Base-by-base conservation (phyloP, 1,140 invertebrate species). In the Calosoma granatense region DNA sequence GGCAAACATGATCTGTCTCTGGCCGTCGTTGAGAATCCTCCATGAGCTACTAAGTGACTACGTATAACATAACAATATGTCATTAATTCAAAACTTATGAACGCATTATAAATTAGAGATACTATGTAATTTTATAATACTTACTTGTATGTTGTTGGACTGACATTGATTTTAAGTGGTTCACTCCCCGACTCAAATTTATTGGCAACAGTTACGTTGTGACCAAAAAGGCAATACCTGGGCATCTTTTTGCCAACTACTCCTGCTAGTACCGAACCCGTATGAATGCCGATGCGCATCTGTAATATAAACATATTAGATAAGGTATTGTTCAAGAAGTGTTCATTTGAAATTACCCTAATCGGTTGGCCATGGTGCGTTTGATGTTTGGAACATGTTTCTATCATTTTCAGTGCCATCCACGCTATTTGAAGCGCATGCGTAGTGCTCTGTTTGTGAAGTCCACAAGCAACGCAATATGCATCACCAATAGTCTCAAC, bases 401-500 rank as follows among this genome's bases (percentile, higher is more conserved):
- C 81, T 58, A 95, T 91, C 93, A 97, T 97, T 68, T 82, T 83
- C 53, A 91, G 65, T 4, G 87, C 90, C 93, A 97, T 96, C 92
- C 92, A 96, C 19, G 92, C 90, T 23, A 94, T 94, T 75, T 94
- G 92, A 57, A 92, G 89, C 6, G 93, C 92, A 72, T 97, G 93
- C 51, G 87, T 92, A 15, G 76, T 75, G 30, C 86, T 90, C 60
- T 81, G 80, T 62, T 85, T 83, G 68, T 96, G 92, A 6, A 97
- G 73, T 1, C 94, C 94, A 59, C 91, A 91, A 0, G 92, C 92
- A 1, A 95, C 92, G 70, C 93, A 95, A 71, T 97, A 97, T 0
- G 94, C 94, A 74, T 96, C 93, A 0, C 93, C 93, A 63, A 89
- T 89, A 30, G 93, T 97, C 75, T 97, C 94, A 56, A 97, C 92